Percentiles rank a stretch among this genome's conserved stretches.
Conservation (phyloP, 2,797 vertebrate genomes). For the Tenualosa ilisha region DNA sequence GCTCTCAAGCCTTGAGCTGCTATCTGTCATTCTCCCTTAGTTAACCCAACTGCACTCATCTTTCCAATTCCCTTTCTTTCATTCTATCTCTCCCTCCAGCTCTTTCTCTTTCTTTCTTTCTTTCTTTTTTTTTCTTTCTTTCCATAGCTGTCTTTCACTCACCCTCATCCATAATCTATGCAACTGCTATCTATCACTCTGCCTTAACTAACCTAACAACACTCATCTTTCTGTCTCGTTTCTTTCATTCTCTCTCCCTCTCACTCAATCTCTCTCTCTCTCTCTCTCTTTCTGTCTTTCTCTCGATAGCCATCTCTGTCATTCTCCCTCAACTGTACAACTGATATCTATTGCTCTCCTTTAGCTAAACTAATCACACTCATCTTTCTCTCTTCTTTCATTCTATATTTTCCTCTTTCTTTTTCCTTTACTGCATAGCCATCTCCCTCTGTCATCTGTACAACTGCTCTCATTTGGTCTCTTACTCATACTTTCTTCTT, state of each 20-base stretch:
- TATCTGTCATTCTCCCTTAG: too few relatives aligned
- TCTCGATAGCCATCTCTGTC: not conserved
- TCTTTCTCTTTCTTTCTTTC: too few relatives aligned
- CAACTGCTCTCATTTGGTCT: not conserved
- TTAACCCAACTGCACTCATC: too few relatives aligned
- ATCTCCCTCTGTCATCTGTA: not conserved
- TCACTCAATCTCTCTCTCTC: conserved; percentile 17
- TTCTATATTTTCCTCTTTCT: conserved; percentile 22
- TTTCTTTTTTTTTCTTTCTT: too few relatives aligned
- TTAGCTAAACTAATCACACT: not conserved
- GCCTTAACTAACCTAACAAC: too few relatives aligned
- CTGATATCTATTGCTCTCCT: too few relatives aligned
- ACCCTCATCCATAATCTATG: too few relatives aligned
- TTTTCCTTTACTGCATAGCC: not conserved
- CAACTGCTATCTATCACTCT: too few relatives aligned
- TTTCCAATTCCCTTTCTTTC: too few relatives aligned
- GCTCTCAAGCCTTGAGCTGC: too few relatives aligned
- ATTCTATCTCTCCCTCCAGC: too few relatives aligned
- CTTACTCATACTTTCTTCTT: not conserved
- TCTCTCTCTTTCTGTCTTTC: not conserved
- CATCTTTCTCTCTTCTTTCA: not conserved
- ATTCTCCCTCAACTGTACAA: not conserved
- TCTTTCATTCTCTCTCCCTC: conserved; percentile 23
- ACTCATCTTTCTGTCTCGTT: conserved; percentile 18
- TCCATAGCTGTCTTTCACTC: too few relatives aligned